Conservation (phyloP, 2,888 invertebrate species). For the Bembecia ichneumoniformis region DNA sequence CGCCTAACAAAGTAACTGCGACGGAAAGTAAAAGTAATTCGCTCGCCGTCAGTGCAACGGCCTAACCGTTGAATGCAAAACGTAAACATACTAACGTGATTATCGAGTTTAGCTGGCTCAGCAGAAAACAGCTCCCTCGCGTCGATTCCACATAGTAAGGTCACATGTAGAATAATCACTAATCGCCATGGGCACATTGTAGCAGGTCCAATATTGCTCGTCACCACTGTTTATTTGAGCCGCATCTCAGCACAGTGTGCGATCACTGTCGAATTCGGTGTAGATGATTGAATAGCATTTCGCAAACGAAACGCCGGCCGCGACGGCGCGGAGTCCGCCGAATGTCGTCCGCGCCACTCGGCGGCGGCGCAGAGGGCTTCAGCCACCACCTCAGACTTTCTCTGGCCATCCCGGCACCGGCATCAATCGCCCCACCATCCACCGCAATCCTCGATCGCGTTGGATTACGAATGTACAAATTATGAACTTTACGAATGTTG, state of each 20-base stretch:
- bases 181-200: constrained; percentile 66
- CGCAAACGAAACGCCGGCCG: constrained; percentile 56
- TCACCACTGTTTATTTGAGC: constrained; percentile 55
- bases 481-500: too few relatives aligned
- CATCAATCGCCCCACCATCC: constrained; percentile 18
- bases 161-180: constrained; percentile 53
- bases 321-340: constrained; percentile 58
- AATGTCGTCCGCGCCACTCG: constrained; percentile 23
- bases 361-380: constrained; percentile 34
- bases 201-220: constrained; percentile 24
- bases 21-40: constrained; percentile 64
- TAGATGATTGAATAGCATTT: constrained; percentile 53
- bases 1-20: constrained; percentile 9
- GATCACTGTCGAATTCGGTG: constrained; percentile 51
- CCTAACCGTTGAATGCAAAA: constrained; percentile 15
- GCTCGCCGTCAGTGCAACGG: constrained; percentile 43
- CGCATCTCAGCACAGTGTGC: constrained; percentile 52
- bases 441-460: background rate
- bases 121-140: constrained; percentile 42
- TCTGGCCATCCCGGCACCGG: constrained; percentile 11
- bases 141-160: constrained; percentile 27
- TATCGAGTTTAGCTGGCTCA: constrained; percentile 33
- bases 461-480: background rate
- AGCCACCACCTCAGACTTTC: constrained; percentile 65
- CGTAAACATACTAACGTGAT: constrained; percentile 46